Evolutionary conservation across 2,888 invertebrate genomes (phyloP), one percentile per base, ranked within the genome.

Genomic region (Linyphia triangularis): DNA sequence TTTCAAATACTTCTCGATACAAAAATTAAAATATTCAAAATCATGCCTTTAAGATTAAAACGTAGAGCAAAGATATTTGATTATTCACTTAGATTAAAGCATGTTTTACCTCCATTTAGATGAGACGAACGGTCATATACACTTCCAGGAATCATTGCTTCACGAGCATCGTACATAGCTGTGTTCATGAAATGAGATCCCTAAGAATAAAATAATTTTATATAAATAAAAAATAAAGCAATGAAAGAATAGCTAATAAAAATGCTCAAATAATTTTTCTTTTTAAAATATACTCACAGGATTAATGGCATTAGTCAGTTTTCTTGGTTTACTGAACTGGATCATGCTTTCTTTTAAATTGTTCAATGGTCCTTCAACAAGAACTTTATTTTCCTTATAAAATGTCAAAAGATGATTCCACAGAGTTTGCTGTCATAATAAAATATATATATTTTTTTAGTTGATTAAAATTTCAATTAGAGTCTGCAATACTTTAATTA

Each of bases 321-420:
- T 98, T 93, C 98, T 97, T 1, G 99, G 99, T 93, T 99, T 99
- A 37, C 98, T 97, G 93, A 99, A 98, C 93, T 98, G 98, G 88
- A 99, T 98, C 92, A 98, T 95, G 0, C 98, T 98, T 93, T 99
- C 98, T 92, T 99, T 99, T 81, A 99, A 94, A 93, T 99, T 99
- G 91, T 97, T 98, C 43, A 99, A 94, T 0, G 99, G 99, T 0
- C 99, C 99, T 93, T 99, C 99, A 5, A 99, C 99, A 22, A 99
- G 94, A 57, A 98, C 97, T 92, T 97, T 97, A 90, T 99, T 97
- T 92, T 99, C 99, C 93, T 99, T 99, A 94, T 98, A 99, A 93
- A 98, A 98, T 61, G 97, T 97, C 89, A 99, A 94, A 91, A 99
- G 94, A 92, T 99, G 99, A 93, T 99, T 99, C 99, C 99, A 99